Evolutionary conservation across 2,113 vertebrate species (phyloP), one percentile per base, ranked within the genome.

Genomic region (Ictalurus furcatus): DNA sequence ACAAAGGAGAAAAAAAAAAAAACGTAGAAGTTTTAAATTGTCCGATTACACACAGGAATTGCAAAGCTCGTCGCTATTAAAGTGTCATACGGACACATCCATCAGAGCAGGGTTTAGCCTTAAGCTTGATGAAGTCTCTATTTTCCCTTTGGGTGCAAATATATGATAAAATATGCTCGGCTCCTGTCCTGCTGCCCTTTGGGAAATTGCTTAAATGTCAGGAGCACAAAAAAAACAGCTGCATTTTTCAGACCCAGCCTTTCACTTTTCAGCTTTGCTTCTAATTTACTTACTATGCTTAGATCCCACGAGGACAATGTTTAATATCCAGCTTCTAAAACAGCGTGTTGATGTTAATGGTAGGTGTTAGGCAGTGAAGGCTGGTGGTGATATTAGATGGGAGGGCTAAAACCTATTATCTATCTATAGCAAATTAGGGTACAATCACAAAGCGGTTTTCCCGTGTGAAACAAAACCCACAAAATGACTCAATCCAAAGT

Each of bases 81-180:
- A 83, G 34, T 59, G 65, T 73, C 79, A 37, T 48, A 16, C 19
- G 54, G 19, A 37, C 30, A 56, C 25, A 21, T 73, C 34, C 56
- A 28, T 83, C 63, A 78, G 56, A 61, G 8, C 8, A 73, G 5
- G 52, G 59, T 83, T 73, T 73, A 88, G 73, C 79, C 79, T 88
- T 83, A 28, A 59, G 80, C 30, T 40, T 56, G 52, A 58, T 88
- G 65, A 58, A 81, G 87, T 58, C 87, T 58, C 16, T 65, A 23
- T 83, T 58, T 73, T 73, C 52, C 87, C 87, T 82, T 88, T 61
- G 71, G 83, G 88, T 85, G 87, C 63, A 85, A 88, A 82, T 88
- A 40, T 52, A 90, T 85, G 74, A 87, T 85, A 81, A 90, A 88
- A 86, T 87, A 87, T 90, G 76, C 84, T 74, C 54, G 5, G 59